These are phyloP conservation scores for Amphiduros pacificus DNA, from an alignment of 2,888 invertebrate genomes.

Conservation along the genomic window DNA sequence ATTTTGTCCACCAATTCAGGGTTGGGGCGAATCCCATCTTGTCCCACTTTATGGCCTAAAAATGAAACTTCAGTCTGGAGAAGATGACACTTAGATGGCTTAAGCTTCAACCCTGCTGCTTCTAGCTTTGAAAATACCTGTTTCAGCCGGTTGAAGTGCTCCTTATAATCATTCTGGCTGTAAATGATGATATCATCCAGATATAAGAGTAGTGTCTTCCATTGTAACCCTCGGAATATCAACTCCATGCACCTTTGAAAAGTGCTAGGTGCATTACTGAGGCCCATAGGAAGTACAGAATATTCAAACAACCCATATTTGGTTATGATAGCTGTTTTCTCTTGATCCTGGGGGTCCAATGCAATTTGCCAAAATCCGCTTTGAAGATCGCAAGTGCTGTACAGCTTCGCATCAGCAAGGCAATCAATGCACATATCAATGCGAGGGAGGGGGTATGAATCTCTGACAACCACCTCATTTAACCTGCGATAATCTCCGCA, in stretches of 20 bases:
- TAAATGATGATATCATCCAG: constrained; percentile 1
- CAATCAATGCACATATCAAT: not conserved
- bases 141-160: not conserved
- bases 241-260: not conserved
- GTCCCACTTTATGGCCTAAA: not conserved
- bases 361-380: constrained; percentile 6
- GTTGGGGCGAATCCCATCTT: not conserved
- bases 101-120: not conserved
- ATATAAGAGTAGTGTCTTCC: not conserved
- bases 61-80: not conserved
- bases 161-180: not conserved
- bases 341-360: not conserved
- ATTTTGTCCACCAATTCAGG: not conserved
- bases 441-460: not conserved
- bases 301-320: not conserved
- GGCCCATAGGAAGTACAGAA: not conserved
- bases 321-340: not conserved
- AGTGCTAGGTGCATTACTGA: not conserved
- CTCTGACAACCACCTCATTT: not conserved
- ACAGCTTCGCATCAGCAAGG: not conserved
- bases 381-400: not conserved
- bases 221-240: not conserved
- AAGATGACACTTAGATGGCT: not conserved
- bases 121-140: not conserved
- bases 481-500: not conserved